These are phyloP conservation scores for Coracopsis vasa DNA, from an alignment of 2,113 vertebrate species.

Conservation along the genomic window DNA sequence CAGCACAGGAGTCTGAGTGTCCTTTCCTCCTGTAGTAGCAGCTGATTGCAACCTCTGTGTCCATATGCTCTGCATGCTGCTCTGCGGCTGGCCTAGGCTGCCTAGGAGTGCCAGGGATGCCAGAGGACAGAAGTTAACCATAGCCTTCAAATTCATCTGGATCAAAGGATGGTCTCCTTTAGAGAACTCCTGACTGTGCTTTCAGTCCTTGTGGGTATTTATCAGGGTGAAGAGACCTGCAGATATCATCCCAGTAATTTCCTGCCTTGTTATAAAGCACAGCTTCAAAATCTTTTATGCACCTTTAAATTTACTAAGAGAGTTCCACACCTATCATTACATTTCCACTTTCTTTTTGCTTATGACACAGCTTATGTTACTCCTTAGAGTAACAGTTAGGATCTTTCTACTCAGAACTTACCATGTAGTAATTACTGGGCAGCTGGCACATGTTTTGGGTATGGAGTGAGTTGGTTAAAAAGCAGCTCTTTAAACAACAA, in stretches of 20 bases:
- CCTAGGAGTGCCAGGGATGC: neutral
- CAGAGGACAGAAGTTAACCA: neutral
- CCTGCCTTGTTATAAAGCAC: neutral
- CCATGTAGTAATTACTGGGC: neutral
- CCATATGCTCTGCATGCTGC: neutral
- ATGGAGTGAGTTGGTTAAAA: neutral
- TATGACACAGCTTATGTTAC: neutral
- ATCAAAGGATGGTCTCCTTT: neutral
- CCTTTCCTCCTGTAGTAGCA: neutral
- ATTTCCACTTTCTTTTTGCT: neutral
- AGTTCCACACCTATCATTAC: neutral
- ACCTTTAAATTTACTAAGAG: neutral
- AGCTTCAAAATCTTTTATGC: neutral
- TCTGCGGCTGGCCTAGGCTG: neutral
- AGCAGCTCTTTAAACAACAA: neutral
- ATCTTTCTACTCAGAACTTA: neutral
- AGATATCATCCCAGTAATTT: neutral
- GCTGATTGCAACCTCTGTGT: neutral
- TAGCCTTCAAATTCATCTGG: too few species aligned
- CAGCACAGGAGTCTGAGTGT: neutral
- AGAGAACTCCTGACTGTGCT: neutral
- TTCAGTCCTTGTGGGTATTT: neutral
- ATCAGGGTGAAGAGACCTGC: neutral
- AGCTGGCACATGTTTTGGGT: neutral
- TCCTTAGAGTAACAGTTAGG: neutral